Evolutionary conservation across 2,888 invertebrate genomes (phyloP).

Genomic region (Drosophila mulleri): DNA sequence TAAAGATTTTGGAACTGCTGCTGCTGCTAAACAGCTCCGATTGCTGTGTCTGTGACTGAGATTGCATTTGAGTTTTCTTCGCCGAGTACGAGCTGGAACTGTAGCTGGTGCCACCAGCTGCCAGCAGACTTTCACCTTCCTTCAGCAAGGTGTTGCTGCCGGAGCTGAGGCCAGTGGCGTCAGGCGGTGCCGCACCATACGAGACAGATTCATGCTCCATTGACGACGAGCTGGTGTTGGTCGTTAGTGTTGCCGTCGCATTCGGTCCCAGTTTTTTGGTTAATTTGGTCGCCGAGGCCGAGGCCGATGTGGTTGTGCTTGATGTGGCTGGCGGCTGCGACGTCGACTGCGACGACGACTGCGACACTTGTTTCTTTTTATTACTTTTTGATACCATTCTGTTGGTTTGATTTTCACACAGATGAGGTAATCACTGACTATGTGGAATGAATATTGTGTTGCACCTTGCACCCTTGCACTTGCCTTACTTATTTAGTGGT

Average conservation of each 20-base stretch:
- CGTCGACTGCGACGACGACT: constrained; percentile 30
- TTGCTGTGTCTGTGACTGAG: constrained; percentile 56
- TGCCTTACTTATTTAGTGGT: constrained; percentile 27
- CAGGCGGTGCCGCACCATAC: constrained; percentile 40
- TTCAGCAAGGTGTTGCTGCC: constrained; percentile 1
- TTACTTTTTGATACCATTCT: constrained; percentile 83
- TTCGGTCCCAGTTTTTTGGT: constrained; percentile 71
- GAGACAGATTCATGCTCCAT: constrained; percentile 74
- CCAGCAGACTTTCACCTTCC: constrained; percentile 23
- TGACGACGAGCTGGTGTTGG: constrained; percentile 67
- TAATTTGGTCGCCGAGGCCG: constrained; percentile 74
- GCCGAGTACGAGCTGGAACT: constrained; percentile 60
- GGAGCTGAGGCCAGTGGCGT: constrained; percentile 10
- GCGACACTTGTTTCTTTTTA: constrained; percentile 80
- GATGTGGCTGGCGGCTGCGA: constrained; percentile 63
- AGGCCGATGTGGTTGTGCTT: constrained; percentile 69
- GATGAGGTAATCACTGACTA: constrained; percentile 72
- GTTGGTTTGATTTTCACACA: constrained; percentile 50
- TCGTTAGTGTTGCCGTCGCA: constrained; percentile 64
- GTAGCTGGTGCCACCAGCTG: constrained; percentile 45
- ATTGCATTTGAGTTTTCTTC: constrained; percentile 57
- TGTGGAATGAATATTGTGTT: constrained; percentile 46
- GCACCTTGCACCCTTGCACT: constrained; percentile 25
- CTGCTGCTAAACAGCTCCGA: constrained; percentile 52
- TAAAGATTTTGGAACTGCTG: constrained; percentile 60